phyloP scores from a whole-genome alignment of 1,140 invertebrate species.

The Drosophila kohkoa region DNA sequence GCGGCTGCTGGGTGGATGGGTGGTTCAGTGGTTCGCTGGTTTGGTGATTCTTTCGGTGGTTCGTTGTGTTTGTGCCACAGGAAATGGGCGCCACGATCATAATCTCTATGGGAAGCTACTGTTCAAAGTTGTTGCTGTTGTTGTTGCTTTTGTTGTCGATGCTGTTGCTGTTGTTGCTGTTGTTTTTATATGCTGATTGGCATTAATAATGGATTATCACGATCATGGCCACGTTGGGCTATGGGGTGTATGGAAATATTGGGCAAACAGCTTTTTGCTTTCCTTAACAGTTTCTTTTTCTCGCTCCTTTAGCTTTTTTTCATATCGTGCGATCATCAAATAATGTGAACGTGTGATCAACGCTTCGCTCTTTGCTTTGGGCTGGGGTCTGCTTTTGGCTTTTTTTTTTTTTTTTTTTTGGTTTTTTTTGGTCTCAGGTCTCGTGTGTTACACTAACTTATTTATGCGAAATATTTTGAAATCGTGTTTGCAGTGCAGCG shows the following conservation, averaged over 20 bases:
- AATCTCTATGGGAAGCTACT: constrained; percentile 61
- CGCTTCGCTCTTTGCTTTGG: constrained; percentile 54
- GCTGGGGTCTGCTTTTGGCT: constrained; percentile 16
- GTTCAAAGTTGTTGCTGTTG: constrained; percentile 38
- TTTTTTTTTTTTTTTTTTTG: background rate
- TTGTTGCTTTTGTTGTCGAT: constrained; percentile 34
- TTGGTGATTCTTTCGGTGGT: background rate
- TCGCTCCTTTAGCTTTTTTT: constrained; percentile 55
- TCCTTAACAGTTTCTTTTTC: constrained; percentile 45
- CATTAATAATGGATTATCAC: constrained; percentile 85
- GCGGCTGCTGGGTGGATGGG: constrained; percentile 29
- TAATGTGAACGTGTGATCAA: constrained; percentile 84
- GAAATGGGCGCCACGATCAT: constrained; percentile 54
- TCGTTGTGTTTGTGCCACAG: constrained; percentile 22
- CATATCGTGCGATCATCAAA: constrained; percentile 84
- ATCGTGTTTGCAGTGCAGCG: constrained; percentile 80
- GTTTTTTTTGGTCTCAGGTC: constrained; percentile 16
- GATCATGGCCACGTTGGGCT: constrained; percentile 50
- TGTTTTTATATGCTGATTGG: constrained; percentile 83
- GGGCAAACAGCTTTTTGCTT: constrained; percentile 52
- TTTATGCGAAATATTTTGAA: constrained; percentile 84
- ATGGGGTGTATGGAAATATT: constrained; percentile 77
- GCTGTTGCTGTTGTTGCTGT: constrained; percentile 43
- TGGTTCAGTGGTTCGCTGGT: constrained; percentile 18
- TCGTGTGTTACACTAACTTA: constrained; percentile 84